Evolutionary conservation across 2,888 invertebrate species (phyloP), one percentile per base, ranked within the genome.

Genomic region (Diarsia brunnea): DNA sequence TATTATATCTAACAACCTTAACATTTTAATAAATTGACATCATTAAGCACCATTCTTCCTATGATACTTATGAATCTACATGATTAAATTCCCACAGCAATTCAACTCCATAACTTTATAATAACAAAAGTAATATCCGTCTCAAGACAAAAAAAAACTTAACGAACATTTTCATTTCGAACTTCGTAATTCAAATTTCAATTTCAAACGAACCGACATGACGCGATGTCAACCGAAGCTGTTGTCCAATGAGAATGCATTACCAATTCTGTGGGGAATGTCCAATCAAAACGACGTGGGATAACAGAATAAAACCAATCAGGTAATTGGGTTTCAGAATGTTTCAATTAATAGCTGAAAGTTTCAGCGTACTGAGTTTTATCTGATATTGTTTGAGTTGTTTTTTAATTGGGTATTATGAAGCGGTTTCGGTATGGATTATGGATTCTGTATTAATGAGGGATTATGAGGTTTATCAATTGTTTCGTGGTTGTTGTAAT

Each of bases 161-260:
- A 71, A 47, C 64, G 43, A 71, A 66, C 71, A 69, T 71, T 84
- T 60, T 70, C 55, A 70, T 53, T 60, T 24, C 65, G 24, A 51
- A 65, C n/a, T 24, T 12, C 66, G 63, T 67, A 72, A 81, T 84
- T 84, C 67, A 69, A 71, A 81, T 84, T 84, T 75, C 77, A 81
- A 81, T 83, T 84, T 80, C 31, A 72, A 82, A 71, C 66, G 53
- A 71, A 38, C 71, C 60, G 69, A 76, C 63, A 69, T 74, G 82
- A 74, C 84, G 70, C 63, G 68, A 72, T 67, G 81, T 84, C 71
- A 84, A 51, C 45, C 69, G 75, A 80, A 55, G 69, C 53, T 58
- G n/a, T 58, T 12, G 45, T 68, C 75, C 73, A 73, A 84, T 84
- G 67, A 80, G 70, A 78, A 70, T 75, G 78, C 73, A 84, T 84